A percentile compares a stretch with the other conserved stretches of the same genome.
Conservation (phyloP, 1,140 invertebrate species). For the Drosophila lacertosa region DNA sequence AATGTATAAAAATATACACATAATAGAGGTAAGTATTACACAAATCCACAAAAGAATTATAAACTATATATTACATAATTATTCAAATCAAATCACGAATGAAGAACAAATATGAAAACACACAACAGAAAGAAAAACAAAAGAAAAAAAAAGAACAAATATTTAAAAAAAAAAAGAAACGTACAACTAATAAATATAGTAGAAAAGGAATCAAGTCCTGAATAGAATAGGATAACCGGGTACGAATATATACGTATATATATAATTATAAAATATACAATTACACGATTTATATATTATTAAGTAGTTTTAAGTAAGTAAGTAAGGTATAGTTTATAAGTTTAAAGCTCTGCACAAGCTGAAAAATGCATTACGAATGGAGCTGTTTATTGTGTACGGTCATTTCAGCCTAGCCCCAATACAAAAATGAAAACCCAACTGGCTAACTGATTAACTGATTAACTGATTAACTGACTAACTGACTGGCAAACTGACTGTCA, state of each 20-base stretch:
- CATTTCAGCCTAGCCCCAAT: background rate
- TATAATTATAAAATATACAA: conserved; percentile 59
- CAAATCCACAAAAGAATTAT: conserved; percentile 41
- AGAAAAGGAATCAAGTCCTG: conserved; percentile 41
- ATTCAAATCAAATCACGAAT: conserved; percentile 46
- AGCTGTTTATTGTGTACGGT: conserved; percentile 4
- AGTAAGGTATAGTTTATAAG: conserved; percentile 17
- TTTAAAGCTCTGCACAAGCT: conserved; percentile 45
- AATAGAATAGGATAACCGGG: conserved; percentile 46
- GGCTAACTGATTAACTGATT: conserved; percentile 3
- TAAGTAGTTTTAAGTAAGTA: conserved; percentile 14
- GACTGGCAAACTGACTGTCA: conserved; percentile 5
- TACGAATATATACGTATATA: conserved; percentile 55
- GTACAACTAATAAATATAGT: conserved; percentile 11
- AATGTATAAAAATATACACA: conserved; percentile 42
- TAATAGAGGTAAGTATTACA: conserved; percentile 41
- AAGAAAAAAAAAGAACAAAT: conserved; percentile 27
- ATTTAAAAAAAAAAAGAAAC: conserved; percentile 8
- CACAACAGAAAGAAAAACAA: conserved; percentile 6
- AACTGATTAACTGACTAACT: conserved; percentile 10
- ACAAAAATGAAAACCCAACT: background rate
- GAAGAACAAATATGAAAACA: conserved; percentile 27
- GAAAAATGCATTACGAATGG: conserved; percentile 27
- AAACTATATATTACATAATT: conserved; percentile 41
- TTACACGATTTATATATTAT: conserved; percentile 60